phyloP scores from a whole-genome alignment of 2,113 vertebrate species.

The Pseudonaja textilis region DNA sequence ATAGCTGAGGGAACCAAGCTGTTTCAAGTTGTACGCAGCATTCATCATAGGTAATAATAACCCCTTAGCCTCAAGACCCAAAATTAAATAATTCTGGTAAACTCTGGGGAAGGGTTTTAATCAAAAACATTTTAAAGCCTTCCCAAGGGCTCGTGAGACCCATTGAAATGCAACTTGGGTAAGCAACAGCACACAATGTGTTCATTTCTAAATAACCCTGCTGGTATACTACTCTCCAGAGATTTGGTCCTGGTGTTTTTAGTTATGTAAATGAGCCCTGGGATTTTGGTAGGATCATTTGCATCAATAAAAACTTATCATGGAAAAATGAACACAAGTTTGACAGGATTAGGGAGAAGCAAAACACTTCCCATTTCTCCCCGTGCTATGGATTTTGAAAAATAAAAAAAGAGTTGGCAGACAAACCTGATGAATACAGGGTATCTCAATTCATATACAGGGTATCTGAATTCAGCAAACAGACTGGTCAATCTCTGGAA shows the following conservation, averaged over 20 bases:
- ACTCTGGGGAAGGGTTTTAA: background rate
- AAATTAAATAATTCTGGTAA: conserved; percentile 20
- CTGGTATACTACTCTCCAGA: conserved; percentile 12
- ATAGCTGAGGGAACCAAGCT: conserved; percentile 23
- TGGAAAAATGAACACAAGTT: background rate
- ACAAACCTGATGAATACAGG: no score
- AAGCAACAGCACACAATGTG: background rate
- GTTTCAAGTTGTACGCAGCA: background rate
- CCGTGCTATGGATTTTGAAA: background rate
- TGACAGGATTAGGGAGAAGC: background rate
- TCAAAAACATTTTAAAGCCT: background rate
- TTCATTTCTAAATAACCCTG: conserved; percentile 11
- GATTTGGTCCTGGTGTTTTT: conserved; percentile 16
- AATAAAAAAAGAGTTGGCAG: background rate
- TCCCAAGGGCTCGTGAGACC: background rate
- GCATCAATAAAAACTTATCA: conserved; percentile 7
- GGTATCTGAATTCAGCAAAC: no score
- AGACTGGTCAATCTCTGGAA: no score
- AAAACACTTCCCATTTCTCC: background rate
- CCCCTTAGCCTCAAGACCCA: conserved; percentile 7
- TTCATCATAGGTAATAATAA: conserved; percentile 26
- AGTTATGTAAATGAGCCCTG: conserved; percentile 14
- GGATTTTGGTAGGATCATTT: conserved; percentile 29
- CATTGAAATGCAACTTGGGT: conserved; percentile 25
- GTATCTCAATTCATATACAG: no score